Conservation (phyloP, 2,888 invertebrate genomes). For the Gryllus longicercus region DNA sequence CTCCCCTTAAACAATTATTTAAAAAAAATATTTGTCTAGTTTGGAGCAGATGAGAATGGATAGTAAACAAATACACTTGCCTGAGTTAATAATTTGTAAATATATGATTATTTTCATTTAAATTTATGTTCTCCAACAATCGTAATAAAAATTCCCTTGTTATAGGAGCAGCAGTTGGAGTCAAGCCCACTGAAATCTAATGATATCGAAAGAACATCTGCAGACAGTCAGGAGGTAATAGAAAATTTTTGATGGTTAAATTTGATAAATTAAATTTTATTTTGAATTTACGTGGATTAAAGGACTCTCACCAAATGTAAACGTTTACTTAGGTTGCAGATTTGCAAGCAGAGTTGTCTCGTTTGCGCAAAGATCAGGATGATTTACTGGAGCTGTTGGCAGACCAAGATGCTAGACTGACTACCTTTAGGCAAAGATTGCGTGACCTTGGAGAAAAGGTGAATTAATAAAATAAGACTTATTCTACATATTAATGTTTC, state of each 20-base stretch:
- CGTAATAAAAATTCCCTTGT: not conserved
- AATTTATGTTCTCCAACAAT: not conserved
- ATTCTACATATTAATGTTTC: too few species aligned
- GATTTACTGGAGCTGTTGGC: conserved; percentile 84
- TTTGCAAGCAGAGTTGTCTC: conserved; percentile 54
- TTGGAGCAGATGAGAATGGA: too few species aligned
- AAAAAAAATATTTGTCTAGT: too few species aligned
- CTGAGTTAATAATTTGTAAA: too few species aligned
- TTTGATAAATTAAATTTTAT: too few species aligned
- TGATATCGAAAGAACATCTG: not conserved
- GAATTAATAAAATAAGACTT: not conserved
- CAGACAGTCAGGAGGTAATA: not conserved
- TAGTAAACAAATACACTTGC: too few species aligned
- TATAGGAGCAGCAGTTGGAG: not conserved
- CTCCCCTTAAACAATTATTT: too few species aligned
- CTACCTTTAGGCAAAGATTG: conserved; percentile 60
- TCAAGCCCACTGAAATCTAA: not conserved
- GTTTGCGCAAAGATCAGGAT: conserved; percentile 84
- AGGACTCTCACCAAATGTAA: too few species aligned
- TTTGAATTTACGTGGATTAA: too few species aligned
- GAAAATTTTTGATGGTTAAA: too few species aligned
- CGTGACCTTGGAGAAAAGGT: conserved; percentile 55
- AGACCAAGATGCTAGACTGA: conserved; percentile 78
- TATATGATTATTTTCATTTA: too few species aligned
- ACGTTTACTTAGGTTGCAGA: conserved; percentile 40